A percentile compares a stretch with the other conserved stretches of the same genome.
Conservation (phyloP, 2,113 vertebrate species). For the Grammomys surdaster region DNA sequence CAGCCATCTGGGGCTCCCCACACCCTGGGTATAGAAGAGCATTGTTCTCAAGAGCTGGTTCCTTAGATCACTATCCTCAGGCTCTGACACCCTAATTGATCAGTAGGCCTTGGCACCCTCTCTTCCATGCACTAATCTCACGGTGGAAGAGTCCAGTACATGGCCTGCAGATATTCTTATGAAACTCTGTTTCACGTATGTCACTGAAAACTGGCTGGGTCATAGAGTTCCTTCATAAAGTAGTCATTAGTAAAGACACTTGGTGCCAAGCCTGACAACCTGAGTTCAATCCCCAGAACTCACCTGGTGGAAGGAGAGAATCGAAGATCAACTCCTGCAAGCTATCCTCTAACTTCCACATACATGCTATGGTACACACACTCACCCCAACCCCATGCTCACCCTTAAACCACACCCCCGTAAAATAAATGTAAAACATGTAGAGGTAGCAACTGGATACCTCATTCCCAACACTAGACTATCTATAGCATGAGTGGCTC, state of each 20-base stretch:
- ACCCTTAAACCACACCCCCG: background rate
- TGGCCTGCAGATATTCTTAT: background rate
- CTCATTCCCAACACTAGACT: background rate
- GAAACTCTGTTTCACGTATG: background rate
- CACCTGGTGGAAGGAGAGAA: background rate
- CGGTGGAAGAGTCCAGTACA: accelerated
- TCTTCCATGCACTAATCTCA: background rate
- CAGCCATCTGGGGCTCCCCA: accelerated
- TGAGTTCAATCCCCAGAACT: background rate
- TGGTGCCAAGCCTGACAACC: too few relatives aligned
- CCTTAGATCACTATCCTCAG: accelerated
- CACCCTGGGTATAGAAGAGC: accelerated
- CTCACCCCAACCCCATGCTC: background rate
- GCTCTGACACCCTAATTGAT: background rate
- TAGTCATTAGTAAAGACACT: too few relatives aligned
- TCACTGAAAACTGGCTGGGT: background rate
- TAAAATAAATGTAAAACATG: background rate
- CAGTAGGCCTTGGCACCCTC: accelerated
- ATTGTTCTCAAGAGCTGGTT: accelerated
- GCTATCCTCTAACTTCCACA: background rate
- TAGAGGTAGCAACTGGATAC: background rate
- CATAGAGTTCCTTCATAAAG: background rate
- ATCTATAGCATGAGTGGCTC: accelerated
- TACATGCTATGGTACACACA: background rate
- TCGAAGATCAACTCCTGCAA: background rate